Evolutionary conservation across 2,113 vertebrate species (phyloP).

Genomic region (Sapajus apella): DNA sequence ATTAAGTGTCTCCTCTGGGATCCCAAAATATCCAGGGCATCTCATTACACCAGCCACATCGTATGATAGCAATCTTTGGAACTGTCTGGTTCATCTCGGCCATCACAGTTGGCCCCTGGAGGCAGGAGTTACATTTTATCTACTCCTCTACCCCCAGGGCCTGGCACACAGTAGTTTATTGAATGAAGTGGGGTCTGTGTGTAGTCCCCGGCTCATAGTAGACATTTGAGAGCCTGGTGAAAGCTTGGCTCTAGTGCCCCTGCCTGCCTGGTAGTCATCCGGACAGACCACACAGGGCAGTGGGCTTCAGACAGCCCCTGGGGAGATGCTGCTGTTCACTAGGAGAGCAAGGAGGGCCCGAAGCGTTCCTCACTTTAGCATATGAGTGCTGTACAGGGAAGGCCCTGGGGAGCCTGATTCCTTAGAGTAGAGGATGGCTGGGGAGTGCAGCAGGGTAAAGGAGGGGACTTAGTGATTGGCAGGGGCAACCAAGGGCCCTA

Average conservation of each 20-base stretch:
- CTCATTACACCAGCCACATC: not conserved
- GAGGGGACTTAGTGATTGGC: not conserved
- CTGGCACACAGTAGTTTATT: not conserved
- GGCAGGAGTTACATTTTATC: not conserved
- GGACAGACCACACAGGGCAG: not conserved
- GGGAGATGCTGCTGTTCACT: not conserved
- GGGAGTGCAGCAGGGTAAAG: not conserved
- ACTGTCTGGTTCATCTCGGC: not conserved
- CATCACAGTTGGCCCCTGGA: not conserved
- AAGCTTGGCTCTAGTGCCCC: not conserved
- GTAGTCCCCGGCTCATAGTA: not conserved
- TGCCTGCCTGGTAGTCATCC: not conserved
- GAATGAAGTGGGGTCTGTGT: not conserved
- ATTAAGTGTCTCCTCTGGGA: constrained; percentile 15
- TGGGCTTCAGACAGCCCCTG: not conserved
- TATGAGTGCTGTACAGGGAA: not conserved
- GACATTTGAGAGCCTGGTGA: not conserved
- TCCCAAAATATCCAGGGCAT: not conserved
- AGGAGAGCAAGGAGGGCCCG: not conserved
- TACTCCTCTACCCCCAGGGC: not conserved
- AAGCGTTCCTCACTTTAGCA: not conserved
- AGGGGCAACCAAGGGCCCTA: not conserved
- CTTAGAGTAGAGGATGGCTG: not conserved
- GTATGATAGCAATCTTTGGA: not conserved
- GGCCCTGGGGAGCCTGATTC: not conserved